Percentiles rank a stretch among this genome's conserved stretches.
These are phyloP conservation scores for Latrodectus elegans DNA, from an alignment of 2,888 invertebrate genomes.

Conservation along the genomic window DNA sequence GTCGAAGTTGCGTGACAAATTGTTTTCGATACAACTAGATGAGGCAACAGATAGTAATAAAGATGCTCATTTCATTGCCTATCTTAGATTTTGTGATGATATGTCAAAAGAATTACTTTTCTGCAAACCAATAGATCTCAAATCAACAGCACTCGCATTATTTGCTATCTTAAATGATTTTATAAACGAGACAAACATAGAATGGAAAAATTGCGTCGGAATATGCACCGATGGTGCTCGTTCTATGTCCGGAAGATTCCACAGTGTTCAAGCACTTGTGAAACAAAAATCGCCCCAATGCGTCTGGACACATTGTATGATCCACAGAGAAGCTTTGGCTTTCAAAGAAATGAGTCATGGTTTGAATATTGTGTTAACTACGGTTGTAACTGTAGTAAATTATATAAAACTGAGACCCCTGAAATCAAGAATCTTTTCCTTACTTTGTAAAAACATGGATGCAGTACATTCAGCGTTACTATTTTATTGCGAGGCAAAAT, in stretches of 20 bases:
- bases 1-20: too few relatives aligned
- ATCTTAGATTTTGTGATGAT: too few relatives aligned
- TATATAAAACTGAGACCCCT: conserved; percentile 40
- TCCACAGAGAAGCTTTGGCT: conserved; percentile 39
- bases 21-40: too few relatives aligned
- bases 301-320: conserved; percentile 39
- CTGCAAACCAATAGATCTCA: too few relatives aligned
- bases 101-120: too few relatives aligned
- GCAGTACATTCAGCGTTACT: conserved; percentile 34
- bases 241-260: conserved; percentile 25
- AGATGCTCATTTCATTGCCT: too few relatives aligned
- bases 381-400: conserved; percentile 36
- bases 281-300: conserved; percentile 30
- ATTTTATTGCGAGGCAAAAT: conserved; percentile 43
- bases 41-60: too few relatives aligned
- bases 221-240: conserved; percentile 23
- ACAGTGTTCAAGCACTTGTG: conserved; percentile 32
- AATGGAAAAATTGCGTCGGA: conserved; percentile 26
- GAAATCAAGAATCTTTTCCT: conserved; percentile 38
- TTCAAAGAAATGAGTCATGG: conserved; percentile 34
- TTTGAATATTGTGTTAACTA: conserved; percentile 33
- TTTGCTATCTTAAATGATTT: neutral
- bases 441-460: conserved; percentile 41
- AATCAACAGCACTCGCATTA: too few relatives aligned
- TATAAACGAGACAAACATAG: conserved; percentile 40